Conservation (phyloP, 2,113 vertebrate genomes). For the Pandion haliaetus region DNA sequence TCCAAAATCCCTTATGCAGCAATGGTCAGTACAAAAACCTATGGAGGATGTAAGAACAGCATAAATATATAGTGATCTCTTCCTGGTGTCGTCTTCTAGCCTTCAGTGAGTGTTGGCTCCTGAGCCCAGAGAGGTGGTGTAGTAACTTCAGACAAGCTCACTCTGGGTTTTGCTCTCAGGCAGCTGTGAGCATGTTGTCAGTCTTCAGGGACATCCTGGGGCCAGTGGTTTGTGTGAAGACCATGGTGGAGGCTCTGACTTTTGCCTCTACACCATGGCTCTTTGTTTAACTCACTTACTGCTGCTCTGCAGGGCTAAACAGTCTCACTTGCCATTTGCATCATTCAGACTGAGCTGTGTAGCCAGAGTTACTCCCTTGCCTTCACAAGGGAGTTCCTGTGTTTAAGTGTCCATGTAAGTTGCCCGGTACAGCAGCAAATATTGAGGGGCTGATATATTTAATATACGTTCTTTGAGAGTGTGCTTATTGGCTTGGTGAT, state of each 20-base stretch:
- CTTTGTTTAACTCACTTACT: not conserved
- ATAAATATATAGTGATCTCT: not conserved
- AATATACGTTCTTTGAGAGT: not conserved
- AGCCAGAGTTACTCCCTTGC: not conserved
- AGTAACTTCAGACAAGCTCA: not conserved
- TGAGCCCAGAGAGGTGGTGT: not conserved
- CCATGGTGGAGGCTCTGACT: not conserved
- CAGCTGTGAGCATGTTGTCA: not conserved
- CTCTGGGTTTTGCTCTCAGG: not conserved
- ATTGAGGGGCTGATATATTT: not conserved
- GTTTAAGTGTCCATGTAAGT: not conserved
- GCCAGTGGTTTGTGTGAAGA: not conserved
- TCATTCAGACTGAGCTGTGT: accelerated
- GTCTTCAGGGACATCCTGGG: not conserved
- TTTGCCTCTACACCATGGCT: accelerated
- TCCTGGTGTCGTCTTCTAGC: not conserved
- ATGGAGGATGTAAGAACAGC: not conserved
- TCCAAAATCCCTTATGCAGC: not conserved
- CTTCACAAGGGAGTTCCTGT: not conserved
- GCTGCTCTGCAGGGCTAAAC: not conserved
- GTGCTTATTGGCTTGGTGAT: not conserved
- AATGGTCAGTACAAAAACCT: not conserved
- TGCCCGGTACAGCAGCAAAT: not conserved
- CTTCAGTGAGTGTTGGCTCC: not conserved
- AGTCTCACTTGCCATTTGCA: accelerated